Evolutionary conservation across 2,797 vertebrate genomes (phyloP).

Genomic region (Philypnodon macrostomus): DNA sequence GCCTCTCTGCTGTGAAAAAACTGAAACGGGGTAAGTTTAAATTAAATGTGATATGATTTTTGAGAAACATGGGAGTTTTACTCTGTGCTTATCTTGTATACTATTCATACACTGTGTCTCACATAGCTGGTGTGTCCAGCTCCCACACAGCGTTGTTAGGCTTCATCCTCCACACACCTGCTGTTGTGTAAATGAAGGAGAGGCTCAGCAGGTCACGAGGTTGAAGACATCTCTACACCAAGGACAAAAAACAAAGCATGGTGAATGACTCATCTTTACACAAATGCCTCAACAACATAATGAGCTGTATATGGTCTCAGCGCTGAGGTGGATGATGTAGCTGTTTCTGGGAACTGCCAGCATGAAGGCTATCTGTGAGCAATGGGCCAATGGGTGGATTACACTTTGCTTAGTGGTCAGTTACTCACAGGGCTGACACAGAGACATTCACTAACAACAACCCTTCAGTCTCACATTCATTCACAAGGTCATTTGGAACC

Average conservation of each 20-base stretch:
- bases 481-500: no score
- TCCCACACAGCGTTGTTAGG: neutral
- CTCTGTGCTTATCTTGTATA: no score
- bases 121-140: neutral
- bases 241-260: conserved; percentile 27
- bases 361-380: no score
- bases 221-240: conserved; percentile 12
- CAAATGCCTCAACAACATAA: conserved; percentile 38
- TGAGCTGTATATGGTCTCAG: conserved; percentile 25
- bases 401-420: no score
- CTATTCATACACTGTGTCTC: neutral
- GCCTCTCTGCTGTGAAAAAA: no score
- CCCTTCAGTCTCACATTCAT: no score
- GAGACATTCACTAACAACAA: no score
- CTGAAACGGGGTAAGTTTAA: no score
- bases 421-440: no score
- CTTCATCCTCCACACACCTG: conserved; percentile 20
- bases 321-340: conserved; percentile 42
- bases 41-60: no score
- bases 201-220: conserved; percentile 8
- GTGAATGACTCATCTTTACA: conserved; percentile 39
- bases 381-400: no score
- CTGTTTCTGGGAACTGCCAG: conserved; percentile 41
- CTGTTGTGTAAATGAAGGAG: conserved; percentile 28
- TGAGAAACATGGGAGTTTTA: no score